These are phyloP conservation scores for Epicauta chinensis DNA, from an alignment of 1,140 invertebrate genomes.

Conservation along the genomic window DNA sequence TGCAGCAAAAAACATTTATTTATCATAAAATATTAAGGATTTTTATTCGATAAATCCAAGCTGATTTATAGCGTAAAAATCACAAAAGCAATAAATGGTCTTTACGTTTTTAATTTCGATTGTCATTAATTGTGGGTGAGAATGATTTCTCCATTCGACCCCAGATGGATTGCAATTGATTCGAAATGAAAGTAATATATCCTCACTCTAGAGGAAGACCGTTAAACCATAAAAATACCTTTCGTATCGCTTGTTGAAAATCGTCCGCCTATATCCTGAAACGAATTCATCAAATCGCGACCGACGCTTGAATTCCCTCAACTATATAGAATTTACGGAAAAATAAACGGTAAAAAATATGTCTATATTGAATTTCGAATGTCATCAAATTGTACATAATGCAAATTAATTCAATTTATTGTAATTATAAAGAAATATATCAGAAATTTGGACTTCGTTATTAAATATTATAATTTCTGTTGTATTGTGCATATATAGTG, in stretches of 20 bases:
- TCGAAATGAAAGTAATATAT: slow-evolving; percentile 44
- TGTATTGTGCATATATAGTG: too few species aligned
- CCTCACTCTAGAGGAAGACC: slow-evolving; percentile 29
- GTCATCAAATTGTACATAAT: too few species aligned
- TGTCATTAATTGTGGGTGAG: slow-evolving; percentile 40
- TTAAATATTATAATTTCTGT: too few species aligned
- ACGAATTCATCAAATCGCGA: too few species aligned
- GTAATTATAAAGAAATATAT: too few species aligned
- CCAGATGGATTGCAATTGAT: slow-evolving; percentile 37
- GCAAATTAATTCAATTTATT: too few species aligned
- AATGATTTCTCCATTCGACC: slow-evolving; percentile 30
- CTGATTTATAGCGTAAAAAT: slow-evolving; percentile 5
- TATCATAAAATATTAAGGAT: slow-evolving; percentile 6
- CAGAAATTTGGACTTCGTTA: too few species aligned
- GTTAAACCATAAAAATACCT: slow-evolving; percentile 41
- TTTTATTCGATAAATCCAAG: slow-evolving; percentile 4
- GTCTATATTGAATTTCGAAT: too few species aligned
- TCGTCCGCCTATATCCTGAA: slow-evolving; percentile 7
- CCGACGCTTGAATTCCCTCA: too few species aligned
- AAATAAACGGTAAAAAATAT: too few species aligned
- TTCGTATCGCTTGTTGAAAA: slow-evolving; percentile 19
- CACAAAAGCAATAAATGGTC: slow-evolving; percentile 31
- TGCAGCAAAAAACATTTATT: background rate
- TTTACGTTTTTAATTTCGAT: slow-evolving; percentile 42
- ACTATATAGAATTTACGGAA: too few species aligned